Base-by-base conservation (phyloP, 2,113 vertebrate genomes). In the Nematolebias whitei region DNA sequence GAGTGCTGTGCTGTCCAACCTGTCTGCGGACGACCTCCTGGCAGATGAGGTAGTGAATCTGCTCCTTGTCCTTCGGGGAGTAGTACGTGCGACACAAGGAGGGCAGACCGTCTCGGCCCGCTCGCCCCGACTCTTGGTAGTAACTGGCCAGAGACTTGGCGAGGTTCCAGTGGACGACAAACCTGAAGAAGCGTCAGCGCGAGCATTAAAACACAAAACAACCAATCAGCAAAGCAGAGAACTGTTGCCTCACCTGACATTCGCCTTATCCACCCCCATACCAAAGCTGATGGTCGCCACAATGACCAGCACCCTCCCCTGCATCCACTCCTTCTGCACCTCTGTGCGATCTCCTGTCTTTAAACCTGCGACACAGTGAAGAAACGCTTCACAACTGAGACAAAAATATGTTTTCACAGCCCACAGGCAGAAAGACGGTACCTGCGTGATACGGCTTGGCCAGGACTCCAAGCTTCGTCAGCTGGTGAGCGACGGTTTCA, bases 261-360 rank as follows among this genome's bases (percentile, higher is more conserved):
- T 96, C 26, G 96, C 94, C 86, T 99, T 99, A 91, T 99, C 98
- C 52, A 99, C 95, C 56, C 98, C 97, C 98, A 99, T 99, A 29
- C 98, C 98, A 77, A 99, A 99, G 86, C 97, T 99, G 85, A 99
- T 95, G 44, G 98, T 99, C 56, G 98, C 98, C 35, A 97, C 97
- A 73, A 99, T 99, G 5, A 99, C 93, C 49, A 94, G 90, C 50
- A 98, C 93, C 65, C 93, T 96, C 52, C 94, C 96, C 66, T 95
- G 92, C 97, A 97, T 99, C 98, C 98, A 99, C 20, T 98, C 96
- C 20, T 87, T 95, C 91, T 99, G 98, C 3, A 90, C 80, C 59
- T 87, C 91, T 2, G 93, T 94, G 59, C 97, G 95, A 58, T 99
- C 97, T 38, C 71, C 87, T 44, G 92, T 32, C 84, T 97, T 99